phyloP scores from a whole-genome alignment of 2,888 invertebrate species.

The Eupsilia transversa region DNA sequence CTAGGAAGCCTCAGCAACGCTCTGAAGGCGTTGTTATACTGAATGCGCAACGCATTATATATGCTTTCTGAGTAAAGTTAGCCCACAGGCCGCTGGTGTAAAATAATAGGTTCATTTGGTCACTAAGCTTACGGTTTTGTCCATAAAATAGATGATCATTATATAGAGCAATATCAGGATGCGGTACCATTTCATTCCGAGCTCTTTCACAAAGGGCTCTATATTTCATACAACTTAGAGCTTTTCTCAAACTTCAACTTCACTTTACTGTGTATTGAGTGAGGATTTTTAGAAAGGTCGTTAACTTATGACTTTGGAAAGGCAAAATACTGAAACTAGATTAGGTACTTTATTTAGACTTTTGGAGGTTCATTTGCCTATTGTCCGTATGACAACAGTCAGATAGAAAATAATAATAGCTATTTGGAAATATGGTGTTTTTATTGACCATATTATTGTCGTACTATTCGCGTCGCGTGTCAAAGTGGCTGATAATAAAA shows the following conservation, averaged over 20 bases:
- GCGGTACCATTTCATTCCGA: no score
- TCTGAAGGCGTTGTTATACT: no score
- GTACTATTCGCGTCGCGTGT: slow-evolving; percentile 45
- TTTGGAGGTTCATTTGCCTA: slow-evolving; percentile 24
- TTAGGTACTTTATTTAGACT: not conserved
- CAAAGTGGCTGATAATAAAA: slow-evolving; percentile 49
- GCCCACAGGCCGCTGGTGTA: no score
- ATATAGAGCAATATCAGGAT: no score
- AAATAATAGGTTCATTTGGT: no score
- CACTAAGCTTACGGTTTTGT: no score
- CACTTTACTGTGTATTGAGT: slow-evolving; percentile 4
- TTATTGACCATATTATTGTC: slow-evolving; percentile 32
- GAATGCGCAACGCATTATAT: no score
- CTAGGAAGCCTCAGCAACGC: no score
- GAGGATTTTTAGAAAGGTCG: slow-evolving; percentile 29
- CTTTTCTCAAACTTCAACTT: slow-evolving; percentile 5
- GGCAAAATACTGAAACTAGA: slow-evolving; percentile 35
- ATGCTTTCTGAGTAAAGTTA: no score
- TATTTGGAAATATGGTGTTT: slow-evolving; percentile 14
- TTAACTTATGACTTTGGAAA: slow-evolving; percentile 45
- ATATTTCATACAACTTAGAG: no score
- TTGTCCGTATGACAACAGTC: slow-evolving; percentile 29
- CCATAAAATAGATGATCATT: no score
- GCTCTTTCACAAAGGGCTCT: no score
- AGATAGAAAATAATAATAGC: not conserved